Conservation (phyloP, 30 jellyfish, hydroid and myxozoan species). For the Aurelia sp. region DNA sequence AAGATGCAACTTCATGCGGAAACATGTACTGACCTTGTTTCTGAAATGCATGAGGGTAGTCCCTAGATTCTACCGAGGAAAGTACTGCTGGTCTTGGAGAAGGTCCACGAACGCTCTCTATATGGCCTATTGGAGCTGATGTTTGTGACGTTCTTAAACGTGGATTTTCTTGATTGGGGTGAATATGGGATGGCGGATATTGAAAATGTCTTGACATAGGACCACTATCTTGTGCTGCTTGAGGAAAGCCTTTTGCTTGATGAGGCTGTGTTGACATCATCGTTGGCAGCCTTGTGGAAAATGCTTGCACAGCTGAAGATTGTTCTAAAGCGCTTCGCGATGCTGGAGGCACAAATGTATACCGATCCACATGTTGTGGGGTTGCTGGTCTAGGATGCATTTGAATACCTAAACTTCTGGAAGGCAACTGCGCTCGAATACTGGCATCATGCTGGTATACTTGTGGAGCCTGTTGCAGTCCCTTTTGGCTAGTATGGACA, state of each 20-base stretch:
- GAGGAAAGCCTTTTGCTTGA: constrained; percentile 18
- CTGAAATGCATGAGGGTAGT: background rate
- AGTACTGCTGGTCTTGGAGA: constrained; percentile 15
- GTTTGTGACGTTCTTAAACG: constrained; percentile 8
- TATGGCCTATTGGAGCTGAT: background rate
- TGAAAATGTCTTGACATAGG: constrained; percentile 11
- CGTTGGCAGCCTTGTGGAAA: constrained; percentile 49
- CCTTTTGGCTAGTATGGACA: background rate
- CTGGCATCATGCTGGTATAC: background rate
- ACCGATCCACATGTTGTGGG: background rate
- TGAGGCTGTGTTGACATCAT: constrained; percentile 49
- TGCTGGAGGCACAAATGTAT: constrained; percentile 8
- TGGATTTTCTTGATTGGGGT: background rate
- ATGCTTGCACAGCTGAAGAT: constrained; percentile 58
- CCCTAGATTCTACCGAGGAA: background rate
- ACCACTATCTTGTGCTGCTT: constrained; percentile 24
- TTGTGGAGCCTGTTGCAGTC: background rate
- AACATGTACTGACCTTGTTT: constrained; percentile 20
- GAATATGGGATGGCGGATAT: constrained; percentile 1
- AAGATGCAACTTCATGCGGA: constrained; percentile 7
- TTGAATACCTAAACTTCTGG: no score
- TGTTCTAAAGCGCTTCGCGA: constrained; percentile 47
- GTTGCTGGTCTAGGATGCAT: constrained; percentile 6
- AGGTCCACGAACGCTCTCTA: background rate
- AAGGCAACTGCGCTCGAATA: background rate